Evolutionary conservation across 2,888 invertebrate species (phyloP).

Genomic region (Electrophaes corylata): DNA sequence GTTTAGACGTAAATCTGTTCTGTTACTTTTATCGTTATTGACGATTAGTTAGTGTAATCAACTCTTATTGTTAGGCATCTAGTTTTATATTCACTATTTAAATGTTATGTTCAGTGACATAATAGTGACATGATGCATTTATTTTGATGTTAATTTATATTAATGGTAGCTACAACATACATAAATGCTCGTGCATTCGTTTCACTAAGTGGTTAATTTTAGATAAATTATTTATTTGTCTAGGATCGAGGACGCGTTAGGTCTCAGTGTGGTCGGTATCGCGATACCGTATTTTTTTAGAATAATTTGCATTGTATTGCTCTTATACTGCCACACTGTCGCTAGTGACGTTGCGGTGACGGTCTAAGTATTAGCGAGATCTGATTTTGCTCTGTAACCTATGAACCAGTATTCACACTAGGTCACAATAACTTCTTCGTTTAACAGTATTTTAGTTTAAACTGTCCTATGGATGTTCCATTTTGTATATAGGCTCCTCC

Average conservation of each 20-base stretch:
- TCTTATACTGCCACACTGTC: conserved; percentile 59
- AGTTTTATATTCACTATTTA: conserved; percentile 72
- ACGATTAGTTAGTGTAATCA: conserved; percentile 80
- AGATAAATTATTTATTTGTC: conserved; percentile 76
- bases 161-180: conserved; percentile 80
- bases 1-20: conserved; percentile 61
- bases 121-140: conserved; percentile 84
- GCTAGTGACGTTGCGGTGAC: conserved; percentile 45
- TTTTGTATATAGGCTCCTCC: conserved; percentile 69
- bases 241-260: conserved; percentile 51
- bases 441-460: conserved; percentile 79
- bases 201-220: conserved; percentile 75
- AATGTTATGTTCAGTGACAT: conserved; percentile 79
- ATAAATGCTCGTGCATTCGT: conserved; percentile 77
- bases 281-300: conserved; percentile 63
- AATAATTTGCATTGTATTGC: conserved; percentile 65
- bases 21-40: conserved; percentile 63
- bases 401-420: conserved; percentile 71
- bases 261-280: conserved; percentile 58
- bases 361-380: conserved; percentile 71
- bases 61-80: conserved; percentile 74
- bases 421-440: conserved; percentile 65
- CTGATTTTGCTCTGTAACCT: conserved; percentile 68
- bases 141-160: conserved; percentile 82
- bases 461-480: conserved; percentile 59